Evolutionary conservation across 2,888 invertebrate genomes (phyloP).

Genomic region (Drosophila rellima): DNA sequence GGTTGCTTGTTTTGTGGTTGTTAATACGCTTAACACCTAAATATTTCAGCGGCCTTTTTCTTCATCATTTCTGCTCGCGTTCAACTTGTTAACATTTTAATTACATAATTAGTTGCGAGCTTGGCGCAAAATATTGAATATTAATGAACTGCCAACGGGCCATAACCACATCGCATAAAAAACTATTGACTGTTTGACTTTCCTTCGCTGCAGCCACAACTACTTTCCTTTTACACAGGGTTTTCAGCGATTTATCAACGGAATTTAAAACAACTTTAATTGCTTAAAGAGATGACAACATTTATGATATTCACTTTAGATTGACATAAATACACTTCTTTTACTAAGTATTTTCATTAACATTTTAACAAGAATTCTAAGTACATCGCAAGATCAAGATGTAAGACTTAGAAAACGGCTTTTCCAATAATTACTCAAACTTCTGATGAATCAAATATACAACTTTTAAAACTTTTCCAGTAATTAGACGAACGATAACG

Average conservation of each 20-base stretch:
- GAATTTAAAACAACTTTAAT: background rate
- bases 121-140: constrained; percentile 55
- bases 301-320: too few species aligned
- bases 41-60: constrained; percentile 35
- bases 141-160: constrained; percentile 33
- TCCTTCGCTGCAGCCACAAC: background rate
- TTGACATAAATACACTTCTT: too few species aligned
- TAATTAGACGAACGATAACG: too few species aligned
- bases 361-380: too few species aligned
- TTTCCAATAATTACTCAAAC: too few species aligned
- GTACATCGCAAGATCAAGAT: too few species aligned
- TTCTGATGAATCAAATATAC: too few species aligned
- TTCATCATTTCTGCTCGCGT: constrained; percentile 44
- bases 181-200: background rate
- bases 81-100: constrained; percentile 78
- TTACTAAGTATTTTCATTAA: too few species aligned
- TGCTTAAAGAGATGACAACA: background rate
- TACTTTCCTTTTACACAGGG: background rate
- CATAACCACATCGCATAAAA: background rate
- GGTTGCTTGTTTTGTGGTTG: constrained; percentile 28
- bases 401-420: too few species aligned
- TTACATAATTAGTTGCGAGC: constrained; percentile 74
- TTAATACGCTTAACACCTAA: constrained; percentile 70
- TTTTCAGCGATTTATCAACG: background rate
- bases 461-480: too few species aligned